Conservation (phyloP, 1,140 invertebrate species). For the Bombyx mori region DNA sequence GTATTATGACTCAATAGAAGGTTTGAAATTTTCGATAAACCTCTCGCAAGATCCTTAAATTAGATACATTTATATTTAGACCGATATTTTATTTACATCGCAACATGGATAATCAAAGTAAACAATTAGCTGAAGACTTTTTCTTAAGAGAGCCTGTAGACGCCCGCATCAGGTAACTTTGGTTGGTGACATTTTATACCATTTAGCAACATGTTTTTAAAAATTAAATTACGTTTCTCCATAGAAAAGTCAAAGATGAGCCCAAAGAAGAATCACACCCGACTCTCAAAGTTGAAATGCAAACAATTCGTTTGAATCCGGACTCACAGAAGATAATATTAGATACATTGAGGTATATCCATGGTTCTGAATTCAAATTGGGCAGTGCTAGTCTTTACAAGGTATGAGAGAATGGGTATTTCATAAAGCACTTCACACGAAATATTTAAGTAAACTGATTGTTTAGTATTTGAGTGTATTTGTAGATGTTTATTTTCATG, state of each 20-base stretch:
- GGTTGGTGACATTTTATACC: too few species aligned
- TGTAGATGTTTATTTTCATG: too few species aligned
- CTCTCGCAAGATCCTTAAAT: too few species aligned
- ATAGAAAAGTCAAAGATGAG: conserved; percentile 57
- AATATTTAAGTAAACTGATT: too few species aligned
- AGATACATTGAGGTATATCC: conserved; percentile 79
- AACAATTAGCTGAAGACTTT: conserved; percentile 69
- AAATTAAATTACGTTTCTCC: conserved; percentile 11
- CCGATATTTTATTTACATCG: not conserved
- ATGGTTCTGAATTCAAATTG: conserved; percentile 76
- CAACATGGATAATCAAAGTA: conserved; percentile 64
- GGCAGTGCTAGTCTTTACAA: conserved; percentile 71
- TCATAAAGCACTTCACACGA: too few species aligned
- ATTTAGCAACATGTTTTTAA: too few species aligned
- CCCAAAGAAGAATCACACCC: conserved; percentile 48
- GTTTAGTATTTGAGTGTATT: too few species aligned
- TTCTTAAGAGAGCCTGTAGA: conserved; percentile 70
- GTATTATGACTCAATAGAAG: too few species aligned
- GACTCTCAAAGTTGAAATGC: conserved; percentile 79
- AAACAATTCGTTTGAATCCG: conserved; percentile 75
- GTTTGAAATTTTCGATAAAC: too few species aligned
- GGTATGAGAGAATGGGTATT: conserved; percentile 25
- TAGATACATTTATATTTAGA: too few species aligned
- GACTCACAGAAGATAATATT: conserved; percentile 78
- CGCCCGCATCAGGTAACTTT: conserved; percentile 66